These are phyloP conservation scores for Elmis aenea DNA, from an alignment of 2,888 invertebrate genomes.

Conservation along the genomic window DNA sequence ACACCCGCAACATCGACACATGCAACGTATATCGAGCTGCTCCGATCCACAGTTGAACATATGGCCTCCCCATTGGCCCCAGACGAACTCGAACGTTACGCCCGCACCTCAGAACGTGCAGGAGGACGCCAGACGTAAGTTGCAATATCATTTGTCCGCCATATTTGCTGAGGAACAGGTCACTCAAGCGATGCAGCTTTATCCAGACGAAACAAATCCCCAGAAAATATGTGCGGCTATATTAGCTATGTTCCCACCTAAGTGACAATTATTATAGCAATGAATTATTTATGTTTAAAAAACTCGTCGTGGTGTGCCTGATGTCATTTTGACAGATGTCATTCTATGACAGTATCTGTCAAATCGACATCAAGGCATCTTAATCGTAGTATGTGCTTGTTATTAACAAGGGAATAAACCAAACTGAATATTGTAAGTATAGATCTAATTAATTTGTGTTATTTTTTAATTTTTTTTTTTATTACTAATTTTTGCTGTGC, in stretches of 20 bases:
- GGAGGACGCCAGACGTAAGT: constrained; percentile 66
- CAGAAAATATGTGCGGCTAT: constrained; percentile 86
- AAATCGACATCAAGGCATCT: no score
- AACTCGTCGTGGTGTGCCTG: not conserved
- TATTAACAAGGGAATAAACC: no score
- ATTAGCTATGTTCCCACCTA: constrained; percentile 65
- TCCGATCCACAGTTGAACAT: constrained; percentile 64
- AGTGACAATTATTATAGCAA: constrained; percentile 16
- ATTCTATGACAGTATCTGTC: no score
- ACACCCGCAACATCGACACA: constrained; percentile 40
- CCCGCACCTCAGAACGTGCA: constrained; percentile 42
- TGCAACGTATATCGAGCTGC: constrained; percentile 49
- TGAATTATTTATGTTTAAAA: not conserved
- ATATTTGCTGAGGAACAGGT: constrained; percentile 90
- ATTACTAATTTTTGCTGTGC: constrained; percentile 11
- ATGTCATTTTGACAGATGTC: not conserved
- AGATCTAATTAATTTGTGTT: constrained; percentile 4
- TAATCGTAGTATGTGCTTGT: no score
- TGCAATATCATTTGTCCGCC: constrained; percentile 85
- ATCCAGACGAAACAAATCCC: constrained; percentile 86
- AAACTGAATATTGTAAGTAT: no score
- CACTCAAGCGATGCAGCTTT: constrained; percentile 78
- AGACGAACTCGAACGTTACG: constrained; percentile 47
- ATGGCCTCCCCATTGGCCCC: constrained; percentile 42
- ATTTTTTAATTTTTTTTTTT: constrained; percentile 7